These are phyloP conservation scores for Ochlodes sylvanus DNA, from an alignment of 2,888 invertebrate species.

Conservation along the genomic window DNA sequence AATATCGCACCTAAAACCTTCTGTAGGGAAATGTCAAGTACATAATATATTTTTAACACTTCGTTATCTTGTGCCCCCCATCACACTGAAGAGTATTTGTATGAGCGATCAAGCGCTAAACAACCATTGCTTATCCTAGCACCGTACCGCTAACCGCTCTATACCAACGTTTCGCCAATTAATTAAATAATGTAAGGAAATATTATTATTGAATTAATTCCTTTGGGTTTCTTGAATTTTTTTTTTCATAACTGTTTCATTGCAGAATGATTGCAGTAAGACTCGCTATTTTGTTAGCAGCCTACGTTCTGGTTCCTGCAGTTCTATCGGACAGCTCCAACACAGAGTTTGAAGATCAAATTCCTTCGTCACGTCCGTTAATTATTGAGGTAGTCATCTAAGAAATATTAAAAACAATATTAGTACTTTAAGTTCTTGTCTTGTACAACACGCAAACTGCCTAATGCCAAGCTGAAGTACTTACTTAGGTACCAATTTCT, in stretches of 20 bases:
- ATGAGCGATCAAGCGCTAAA: not conserved
- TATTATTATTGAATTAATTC: no score
- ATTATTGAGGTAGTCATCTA: not conserved
- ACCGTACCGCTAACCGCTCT: not conserved
- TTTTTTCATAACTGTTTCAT: not conserved
- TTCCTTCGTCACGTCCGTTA: not conserved
- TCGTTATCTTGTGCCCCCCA: conserved; percentile 17
- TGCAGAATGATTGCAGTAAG: conserved; percentile 22
- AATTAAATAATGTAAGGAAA: not conserved
- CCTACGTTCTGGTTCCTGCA: not conserved
- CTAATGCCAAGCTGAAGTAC: no score
- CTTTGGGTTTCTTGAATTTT: no score
- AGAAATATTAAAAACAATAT: no score
- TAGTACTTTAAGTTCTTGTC: no score
- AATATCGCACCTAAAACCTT: not conserved
- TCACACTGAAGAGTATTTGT: conserved; percentile 10
- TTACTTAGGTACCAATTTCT: no score
- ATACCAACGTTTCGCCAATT: not conserved
- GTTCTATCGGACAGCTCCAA: not conserved
- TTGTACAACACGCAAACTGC: no score
- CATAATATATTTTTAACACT: not conserved
- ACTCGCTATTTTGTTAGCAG: not conserved
- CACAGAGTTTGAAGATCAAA: conserved; percentile 1
- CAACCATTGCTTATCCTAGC: not conserved
- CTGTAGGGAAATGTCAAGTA: no score